Evolutionary conservation across 2,888 invertebrate species (phyloP), one percentile per base, ranked within the genome.

Genomic region (Cataglyphis rosenhaueri): DNA sequence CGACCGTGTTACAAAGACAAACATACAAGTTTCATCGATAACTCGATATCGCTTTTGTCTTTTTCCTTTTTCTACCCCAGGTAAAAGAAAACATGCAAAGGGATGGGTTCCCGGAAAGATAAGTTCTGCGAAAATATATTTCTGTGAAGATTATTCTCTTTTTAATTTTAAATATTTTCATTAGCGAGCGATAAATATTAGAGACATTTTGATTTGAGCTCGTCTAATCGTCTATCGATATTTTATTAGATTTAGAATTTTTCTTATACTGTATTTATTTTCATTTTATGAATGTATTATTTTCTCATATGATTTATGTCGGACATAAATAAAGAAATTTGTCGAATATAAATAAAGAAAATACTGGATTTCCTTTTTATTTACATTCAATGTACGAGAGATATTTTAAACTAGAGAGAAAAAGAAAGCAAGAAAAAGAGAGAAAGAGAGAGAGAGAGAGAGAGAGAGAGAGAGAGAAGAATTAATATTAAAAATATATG

Each of bases 1-100:
- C 83, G 81, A 81, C 79, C 41, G 75, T 83, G 86, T 85, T 86
- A 84, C 84, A 73, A 84, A 84, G 83, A 85, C 90, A 92, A 91
- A 92, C 90, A 90, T 62, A 71, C 57, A 61, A 57, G 65, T 71
- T 73, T 74, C 81, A 68, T 84, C 68, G 83, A 74, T 71, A 73
- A 44, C 44, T 32, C 66, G 79, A 65, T 71, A 57, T 62, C 44
- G n/a, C 48, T 25, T 15, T 5, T 32, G 15, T 25, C n/a, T 12
- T 4, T 1, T 12, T 10, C 21, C 32, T 6, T 48, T 41, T 44
- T 25, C 12, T 12, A 18, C 15, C 38, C 25, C 3, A 76, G 32
- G 18, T 65, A 55, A 15, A 57, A 32, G 21, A 41, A 3, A 41
- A 3, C 57, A 9, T 35, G 29, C 68, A 5, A 44, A 21, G 44